Evolutionary conservation across 2,888 invertebrate species (phyloP).

Genomic region (Drosophila suboccidentalis): DNA sequence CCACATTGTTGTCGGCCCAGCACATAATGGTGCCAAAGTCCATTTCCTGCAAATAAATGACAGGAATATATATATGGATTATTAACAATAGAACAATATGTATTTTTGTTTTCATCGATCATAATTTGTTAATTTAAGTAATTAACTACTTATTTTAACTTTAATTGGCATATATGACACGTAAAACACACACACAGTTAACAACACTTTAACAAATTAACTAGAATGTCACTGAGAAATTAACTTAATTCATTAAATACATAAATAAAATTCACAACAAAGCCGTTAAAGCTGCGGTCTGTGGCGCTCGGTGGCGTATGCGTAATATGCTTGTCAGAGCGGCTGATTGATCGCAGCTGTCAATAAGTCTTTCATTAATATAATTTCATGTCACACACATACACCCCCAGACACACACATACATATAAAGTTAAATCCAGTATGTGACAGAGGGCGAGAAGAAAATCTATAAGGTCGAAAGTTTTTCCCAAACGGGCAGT

Average conservation of each 20-base stretch:
- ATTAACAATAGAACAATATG: background rate
- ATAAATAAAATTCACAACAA: slow-evolving; percentile 39
- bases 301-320: slow-evolving; percentile 29
- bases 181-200: slow-evolving; percentile 1
- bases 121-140: slow-evolving; percentile 19
- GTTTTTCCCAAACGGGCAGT: slow-evolving; percentile 62
- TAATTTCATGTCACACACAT: slow-evolving; percentile 71
- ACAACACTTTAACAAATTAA: slow-evolving; percentile 13
- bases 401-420: slow-evolving; percentile 9
- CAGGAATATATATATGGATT: slow-evolving; percentile 4
- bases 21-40: slow-evolving; percentile 92
- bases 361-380: slow-evolving; percentile 83
- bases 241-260: slow-evolving; percentile 64
- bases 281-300: slow-evolving; percentile 40
- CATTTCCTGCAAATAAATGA: slow-evolving; percentile 86
- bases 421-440: slow-evolving; percentile 6
- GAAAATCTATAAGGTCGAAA: slow-evolving; percentile 15
- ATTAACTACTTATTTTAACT: slow-evolving; percentile 19
- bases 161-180: background rate
- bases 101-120: background rate
- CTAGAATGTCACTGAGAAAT: slow-evolving; percentile 29
- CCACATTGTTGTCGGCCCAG: slow-evolving; percentile 91
- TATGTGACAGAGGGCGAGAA: background rate
- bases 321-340: slow-evolving; percentile 57
- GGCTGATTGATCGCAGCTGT: slow-evolving; percentile 83